phyloP scores from a whole-genome alignment of 2,797 vertebrate species.

The Channa striata region DNA sequence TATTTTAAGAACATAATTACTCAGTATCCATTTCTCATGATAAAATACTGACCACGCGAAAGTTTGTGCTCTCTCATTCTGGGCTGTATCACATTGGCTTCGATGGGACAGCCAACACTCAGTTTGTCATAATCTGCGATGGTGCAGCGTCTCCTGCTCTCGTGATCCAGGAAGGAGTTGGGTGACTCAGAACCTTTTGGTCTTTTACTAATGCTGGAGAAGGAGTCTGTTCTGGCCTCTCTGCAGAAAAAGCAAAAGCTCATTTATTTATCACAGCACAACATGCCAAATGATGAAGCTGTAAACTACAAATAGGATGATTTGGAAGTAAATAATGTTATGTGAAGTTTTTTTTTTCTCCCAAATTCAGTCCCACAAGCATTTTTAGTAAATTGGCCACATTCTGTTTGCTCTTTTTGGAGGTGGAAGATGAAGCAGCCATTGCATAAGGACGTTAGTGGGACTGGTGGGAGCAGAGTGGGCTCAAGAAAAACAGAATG shows the following conservation, averaged over 20 bases:
- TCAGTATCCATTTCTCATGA: background rate
- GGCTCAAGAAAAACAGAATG: slow-evolving; percentile 57
- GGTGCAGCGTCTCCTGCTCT: slow-evolving; percentile 88
- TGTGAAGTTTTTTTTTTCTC: background rate
- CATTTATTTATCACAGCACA: slow-evolving; percentile 22
- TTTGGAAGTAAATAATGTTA: background rate
- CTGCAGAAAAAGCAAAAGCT: slow-evolving; percentile 72
- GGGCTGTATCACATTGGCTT: slow-evolving; percentile 86
- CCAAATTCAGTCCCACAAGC: background rate
- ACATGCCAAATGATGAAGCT: background rate
- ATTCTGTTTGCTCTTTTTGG: slow-evolving; percentile 17
- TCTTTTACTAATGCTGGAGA: slow-evolving; percentile 75
- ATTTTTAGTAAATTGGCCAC: slow-evolving; percentile 14
- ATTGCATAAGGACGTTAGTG: slow-evolving; percentile 45
- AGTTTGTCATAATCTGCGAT: slow-evolving; percentile 88
- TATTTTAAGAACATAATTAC: background rate
- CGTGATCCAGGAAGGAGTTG: slow-evolving; percentile 94
- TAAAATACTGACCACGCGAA: slow-evolving; percentile 84
- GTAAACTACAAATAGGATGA: background rate
- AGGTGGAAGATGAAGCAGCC: slow-evolving; percentile 49
- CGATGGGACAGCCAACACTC: slow-evolving; percentile 82
- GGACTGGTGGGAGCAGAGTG: slow-evolving; percentile 48
- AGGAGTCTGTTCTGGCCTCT: slow-evolving; percentile 79
- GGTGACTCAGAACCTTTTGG: slow-evolving; percentile 92
- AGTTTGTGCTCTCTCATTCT: slow-evolving; percentile 91